Percentiles rank a stretch among this genome's conserved stretches.
Conservation (phyloP, 92 coral and sea anemone species). For the Plumapathes pennacea region DNA sequence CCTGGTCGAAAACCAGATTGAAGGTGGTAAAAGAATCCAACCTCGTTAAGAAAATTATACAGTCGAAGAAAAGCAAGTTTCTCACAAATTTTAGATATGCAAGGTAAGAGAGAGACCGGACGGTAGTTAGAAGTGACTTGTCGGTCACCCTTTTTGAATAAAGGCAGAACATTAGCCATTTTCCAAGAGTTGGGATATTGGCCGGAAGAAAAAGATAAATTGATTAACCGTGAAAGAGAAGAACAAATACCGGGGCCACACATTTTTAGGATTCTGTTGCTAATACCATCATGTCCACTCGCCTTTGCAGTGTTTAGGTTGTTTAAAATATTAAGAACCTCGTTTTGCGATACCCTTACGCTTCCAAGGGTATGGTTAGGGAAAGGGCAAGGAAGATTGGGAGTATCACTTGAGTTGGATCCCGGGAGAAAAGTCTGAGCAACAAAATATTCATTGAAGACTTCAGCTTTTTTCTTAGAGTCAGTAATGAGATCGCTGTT, state of each 20-base stretch:
- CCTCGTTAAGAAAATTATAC: no score
- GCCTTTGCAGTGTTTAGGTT: conserved; percentile 4
- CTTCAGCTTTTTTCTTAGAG: conserved; percentile 3
- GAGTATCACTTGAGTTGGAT: conserved; percentile 4
- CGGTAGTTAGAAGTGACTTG: conserved; percentile 17
- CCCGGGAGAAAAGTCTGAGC: conserved; percentile 8
- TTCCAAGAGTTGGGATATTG: conserved; percentile 16
- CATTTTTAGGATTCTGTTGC: conserved; percentile 1
- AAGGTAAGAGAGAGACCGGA: conserved; percentile 11
- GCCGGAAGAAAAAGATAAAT: conserved; percentile 12
- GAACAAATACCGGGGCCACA: conserved; percentile 5
- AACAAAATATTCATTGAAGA: conserved; percentile 24
- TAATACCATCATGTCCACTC: conserved; percentile 7
- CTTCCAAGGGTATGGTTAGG: not conserved
- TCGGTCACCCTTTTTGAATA: conserved; percentile 17
- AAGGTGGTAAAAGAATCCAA: no score
- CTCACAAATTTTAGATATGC: conserved; percentile 5
- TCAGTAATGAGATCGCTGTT: conserved; percentile 1
- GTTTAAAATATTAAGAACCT: conserved; percentile 1
- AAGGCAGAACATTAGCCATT: conserved; percentile 20
- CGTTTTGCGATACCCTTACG: not conserved
- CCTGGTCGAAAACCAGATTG: conserved; percentile 21
- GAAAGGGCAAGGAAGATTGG: conserved; percentile 8
- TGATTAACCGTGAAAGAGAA: no score
- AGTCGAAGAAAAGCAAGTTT: conserved; percentile 10